A percentile compares a stretch with the other conserved stretches of the same genome.
phyloP scores from a whole-genome alignment of 2,797 vertebrate genomes.

The Anabacerthia variegaticeps region DNA sequence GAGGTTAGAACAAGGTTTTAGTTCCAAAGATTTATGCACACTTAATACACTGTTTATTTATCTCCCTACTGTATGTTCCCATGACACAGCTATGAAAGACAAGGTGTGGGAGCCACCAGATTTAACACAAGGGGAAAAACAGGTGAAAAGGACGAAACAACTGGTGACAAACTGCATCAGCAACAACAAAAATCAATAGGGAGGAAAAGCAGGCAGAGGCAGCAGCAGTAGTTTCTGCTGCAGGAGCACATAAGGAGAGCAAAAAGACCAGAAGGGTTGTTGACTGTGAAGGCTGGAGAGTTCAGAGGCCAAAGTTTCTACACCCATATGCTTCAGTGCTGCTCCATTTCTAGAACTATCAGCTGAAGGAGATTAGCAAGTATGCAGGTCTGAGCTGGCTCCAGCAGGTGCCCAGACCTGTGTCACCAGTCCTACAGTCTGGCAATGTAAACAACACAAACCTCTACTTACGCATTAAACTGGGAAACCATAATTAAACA shows the following conservation, averaged over 20 bases:
- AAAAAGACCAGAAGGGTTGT: not conserved
- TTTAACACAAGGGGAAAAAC: not conserved
- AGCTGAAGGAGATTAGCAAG: not conserved
- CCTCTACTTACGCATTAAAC: not conserved
- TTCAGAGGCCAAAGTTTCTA: not conserved
- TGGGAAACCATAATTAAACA: not conserved
- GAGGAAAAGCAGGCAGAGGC: not conserved
- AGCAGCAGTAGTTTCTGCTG: not conserved
- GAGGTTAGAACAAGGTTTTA: not conserved
- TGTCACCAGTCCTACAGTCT: not conserved
- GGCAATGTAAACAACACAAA: not conserved
- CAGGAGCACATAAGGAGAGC: not conserved
- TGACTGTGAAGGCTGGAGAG: not conserved
- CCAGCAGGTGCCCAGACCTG: not conserved
- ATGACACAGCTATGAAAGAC: not conserved
- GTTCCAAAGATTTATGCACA: not conserved
- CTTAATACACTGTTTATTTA: not conserved
- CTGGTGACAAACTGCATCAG: not conserved
- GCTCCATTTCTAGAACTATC: not conserved
- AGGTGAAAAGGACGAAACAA: not conserved
- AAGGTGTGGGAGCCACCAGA: not conserved
- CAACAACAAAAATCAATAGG: not conserved
- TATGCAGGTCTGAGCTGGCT: not conserved
- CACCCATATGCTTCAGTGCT: not conserved
- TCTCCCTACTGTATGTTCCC: not conserved